Base-by-base conservation (phyloP, 2,113 vertebrate species). In the Malurus elegans region DNA sequence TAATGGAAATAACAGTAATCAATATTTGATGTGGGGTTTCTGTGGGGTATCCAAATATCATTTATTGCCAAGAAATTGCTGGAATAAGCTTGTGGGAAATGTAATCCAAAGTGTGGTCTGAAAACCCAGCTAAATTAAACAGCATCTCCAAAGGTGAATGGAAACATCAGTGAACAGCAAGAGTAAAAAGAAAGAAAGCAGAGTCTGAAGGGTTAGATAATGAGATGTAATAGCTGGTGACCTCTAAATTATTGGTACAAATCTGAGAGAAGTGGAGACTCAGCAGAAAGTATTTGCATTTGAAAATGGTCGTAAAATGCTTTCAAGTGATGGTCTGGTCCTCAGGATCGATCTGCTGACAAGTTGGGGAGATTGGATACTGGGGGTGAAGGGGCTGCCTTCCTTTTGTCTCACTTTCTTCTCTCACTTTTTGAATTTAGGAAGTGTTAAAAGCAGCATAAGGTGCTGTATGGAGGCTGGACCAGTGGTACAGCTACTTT, bases 1-100 rank as follows among this genome's bases (percentile, higher is more conserved):
- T 79, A 92, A 54, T 84, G 87, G 62, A 74, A 70, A 75, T 83
- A 90, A 80, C 29, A 67, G 50, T 81, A 65, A 95, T 88, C 81
- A 86, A 42, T 90, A 92, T 86, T 88, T 76, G 84, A 88, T 89
- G 54, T 85, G 80, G 88, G 76, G 75, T 95, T 95, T 93, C 64
- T 92, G 67, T 70, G 75, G 94, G 86, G 76, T 92, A 92, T 93
- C 91, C 83, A 92, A 85, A 79, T 92, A 94, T 25, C 73, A 82
- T 76, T 79, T 94, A 64, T 95, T 92, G 92, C 50, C 57, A 61
- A 88, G 86, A 73, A 89, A 79, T 61, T 34, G 54, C 73, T 87
- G 53, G 78, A 75, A 57, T 81, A 61, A 86, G 78, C 45, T 45
- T 85, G 61, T 66, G 42, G 76, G 40, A 85, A 92, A 76, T n/a